Evolutionary conservation across 2,888 invertebrate species (phyloP).

Genomic region (Pollenia amentaria): DNA sequence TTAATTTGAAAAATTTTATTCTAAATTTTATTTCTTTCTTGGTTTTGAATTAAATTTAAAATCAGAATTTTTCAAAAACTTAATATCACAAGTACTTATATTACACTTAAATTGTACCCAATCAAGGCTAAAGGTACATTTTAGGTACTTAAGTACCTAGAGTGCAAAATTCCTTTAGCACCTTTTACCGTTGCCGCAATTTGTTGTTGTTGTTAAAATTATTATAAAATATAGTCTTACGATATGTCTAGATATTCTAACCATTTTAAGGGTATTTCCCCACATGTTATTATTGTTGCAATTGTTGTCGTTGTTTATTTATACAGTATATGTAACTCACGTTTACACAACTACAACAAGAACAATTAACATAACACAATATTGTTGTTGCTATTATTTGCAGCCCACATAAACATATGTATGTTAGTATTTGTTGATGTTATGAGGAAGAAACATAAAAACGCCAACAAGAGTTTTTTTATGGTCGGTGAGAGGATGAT

Average conservation of each 20-base stretch:
- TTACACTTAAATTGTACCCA: too few relatives aligned
- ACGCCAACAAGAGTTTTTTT: constrained; percentile 6
- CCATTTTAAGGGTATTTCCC: constrained; percentile 18
- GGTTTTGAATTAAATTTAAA: too few relatives aligned
- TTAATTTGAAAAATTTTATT: too few relatives aligned
- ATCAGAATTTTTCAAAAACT: too few relatives aligned
- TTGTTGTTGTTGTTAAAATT: constrained; percentile 3
- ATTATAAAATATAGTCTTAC: constrained; percentile 14
- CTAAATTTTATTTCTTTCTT: too few relatives aligned
- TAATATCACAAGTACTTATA: too few relatives aligned
- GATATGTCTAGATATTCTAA: constrained; percentile 17
- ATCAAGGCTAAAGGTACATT: not conserved
- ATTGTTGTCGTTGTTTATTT: not conserved
- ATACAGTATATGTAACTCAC: constrained; percentile 19
- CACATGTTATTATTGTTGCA: not conserved
- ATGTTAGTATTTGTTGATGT: not conserved
- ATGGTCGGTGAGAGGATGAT: too few relatives aligned
- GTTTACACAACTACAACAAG: constrained; percentile 20
- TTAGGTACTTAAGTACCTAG: constrained; percentile 2
- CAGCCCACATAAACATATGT: constrained; percentile 32
- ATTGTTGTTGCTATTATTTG: constrained; percentile 6
- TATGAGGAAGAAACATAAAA: not conserved
- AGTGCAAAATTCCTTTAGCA: not conserved
- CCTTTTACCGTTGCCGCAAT: not conserved
- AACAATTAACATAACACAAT: not conserved